These are phyloP conservation scores for Enteromius viviparus DNA, from an alignment of 2,797 vertebrate species.

Conservation along the genomic window DNA sequence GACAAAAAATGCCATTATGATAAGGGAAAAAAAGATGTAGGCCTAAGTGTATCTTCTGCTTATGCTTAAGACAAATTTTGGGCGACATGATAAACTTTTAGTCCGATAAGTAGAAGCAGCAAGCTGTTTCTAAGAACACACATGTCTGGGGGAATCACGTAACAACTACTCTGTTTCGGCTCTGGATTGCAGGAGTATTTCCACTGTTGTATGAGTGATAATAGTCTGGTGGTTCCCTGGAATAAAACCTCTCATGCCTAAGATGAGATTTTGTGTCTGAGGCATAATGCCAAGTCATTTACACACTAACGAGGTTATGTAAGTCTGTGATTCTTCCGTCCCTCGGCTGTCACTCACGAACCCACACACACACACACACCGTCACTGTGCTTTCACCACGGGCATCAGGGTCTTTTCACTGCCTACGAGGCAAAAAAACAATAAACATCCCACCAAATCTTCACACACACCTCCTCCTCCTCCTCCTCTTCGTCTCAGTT, in stretches of 20 bases:
- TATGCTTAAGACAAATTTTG: neutral
- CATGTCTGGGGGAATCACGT: conserved; percentile 7
- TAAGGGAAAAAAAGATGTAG: neutral
- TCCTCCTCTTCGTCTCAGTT: conserved; percentile 18
- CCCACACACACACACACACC: neutral
- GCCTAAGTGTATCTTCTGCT: neutral
- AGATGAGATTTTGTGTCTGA: conserved; percentile 6
- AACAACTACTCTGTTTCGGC: neutral
- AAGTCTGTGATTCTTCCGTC: conserved; percentile 3
- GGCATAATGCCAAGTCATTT: conserved; percentile 19
- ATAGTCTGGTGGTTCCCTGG: conserved; percentile 2
- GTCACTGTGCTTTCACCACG: neutral
- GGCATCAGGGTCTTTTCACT: conserved; percentile 7
- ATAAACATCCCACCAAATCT: conserved; percentile 33
- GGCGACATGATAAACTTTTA: conserved; percentile 9
- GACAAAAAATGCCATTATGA: neutral
- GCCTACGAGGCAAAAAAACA: conserved; percentile 41
- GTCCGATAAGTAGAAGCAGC: neutral
- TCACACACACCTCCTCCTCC: neutral
- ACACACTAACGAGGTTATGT: conserved; percentile 15
- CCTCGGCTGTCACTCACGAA: neutral
- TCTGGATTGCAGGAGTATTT: neutral
- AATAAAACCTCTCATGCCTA: conserved; percentile 23
- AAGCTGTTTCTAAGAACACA: conserved; percentile 21
- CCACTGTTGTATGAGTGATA: neutral